phyloP scores from a whole-genome alignment of 2,797 vertebrate genomes.

The Lerista edwardsae region DNA sequence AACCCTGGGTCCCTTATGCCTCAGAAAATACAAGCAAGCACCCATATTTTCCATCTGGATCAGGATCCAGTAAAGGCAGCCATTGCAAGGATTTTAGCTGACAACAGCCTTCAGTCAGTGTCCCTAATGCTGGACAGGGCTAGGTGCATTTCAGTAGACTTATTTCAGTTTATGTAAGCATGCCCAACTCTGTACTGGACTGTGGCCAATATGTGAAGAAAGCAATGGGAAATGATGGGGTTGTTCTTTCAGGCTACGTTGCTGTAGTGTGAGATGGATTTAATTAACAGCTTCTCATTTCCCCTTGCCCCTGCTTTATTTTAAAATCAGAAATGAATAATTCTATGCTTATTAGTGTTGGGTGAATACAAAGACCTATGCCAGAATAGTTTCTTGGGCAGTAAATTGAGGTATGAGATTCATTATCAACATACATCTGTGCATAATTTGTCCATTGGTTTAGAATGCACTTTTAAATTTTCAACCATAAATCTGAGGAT shows the following conservation, averaged over 20 bases:
- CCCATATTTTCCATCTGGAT: background rate
- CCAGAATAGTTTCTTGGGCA: background rate
- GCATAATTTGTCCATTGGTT: background rate
- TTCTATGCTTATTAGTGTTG: background rate
- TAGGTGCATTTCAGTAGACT: background rate
- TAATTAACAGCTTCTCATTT: background rate
- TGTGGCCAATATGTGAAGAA: background rate
- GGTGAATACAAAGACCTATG: background rate
- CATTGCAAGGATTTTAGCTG: background rate
- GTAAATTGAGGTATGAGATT: background rate
- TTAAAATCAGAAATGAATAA: background rate
- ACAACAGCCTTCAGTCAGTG: background rate
- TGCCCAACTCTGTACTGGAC: background rate
- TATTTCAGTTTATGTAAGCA: background rate
- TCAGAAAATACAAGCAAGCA: no score
- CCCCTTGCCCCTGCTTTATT: background rate
- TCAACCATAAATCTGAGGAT: background rate
- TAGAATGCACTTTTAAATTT: background rate
- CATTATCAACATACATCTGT: background rate
- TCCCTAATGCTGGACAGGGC: background rate
- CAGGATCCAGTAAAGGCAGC: background rate
- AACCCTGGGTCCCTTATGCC: no score
- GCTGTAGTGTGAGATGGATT: background rate
- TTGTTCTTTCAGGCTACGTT: background rate
- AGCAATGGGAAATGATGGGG: background rate